These are phyloP conservation scores for Campylomormyrus numenius DNA, from an alignment of 2,113 vertebrate genomes.

Conservation along the genomic window DNA sequence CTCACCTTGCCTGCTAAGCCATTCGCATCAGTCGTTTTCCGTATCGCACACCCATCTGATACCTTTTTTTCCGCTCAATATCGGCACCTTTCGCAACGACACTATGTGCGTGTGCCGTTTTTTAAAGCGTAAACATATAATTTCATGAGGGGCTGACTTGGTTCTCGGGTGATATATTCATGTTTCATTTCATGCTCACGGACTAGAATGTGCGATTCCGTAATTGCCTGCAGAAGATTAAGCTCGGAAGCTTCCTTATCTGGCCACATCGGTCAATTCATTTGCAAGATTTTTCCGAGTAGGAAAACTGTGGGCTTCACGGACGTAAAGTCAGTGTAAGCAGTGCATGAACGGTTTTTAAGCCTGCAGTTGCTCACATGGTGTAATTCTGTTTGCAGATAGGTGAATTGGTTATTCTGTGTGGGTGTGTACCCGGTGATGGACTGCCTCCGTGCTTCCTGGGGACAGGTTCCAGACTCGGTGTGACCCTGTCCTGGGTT, in stretches of 20 bases:
- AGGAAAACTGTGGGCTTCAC: background rate
- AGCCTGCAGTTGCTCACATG: background rate
- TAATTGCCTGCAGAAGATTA: background rate
- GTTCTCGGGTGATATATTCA: background rate
- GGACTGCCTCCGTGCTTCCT: background rate
- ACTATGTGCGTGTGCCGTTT: background rate
- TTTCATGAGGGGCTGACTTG: background rate
- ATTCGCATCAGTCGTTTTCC: background rate
- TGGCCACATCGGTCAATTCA: background rate
- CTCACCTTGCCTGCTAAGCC: background rate
- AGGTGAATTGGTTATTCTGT: conserved; percentile 1
- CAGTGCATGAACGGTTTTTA: background rate
- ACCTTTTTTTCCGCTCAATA: background rate
- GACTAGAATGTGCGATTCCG: background rate
- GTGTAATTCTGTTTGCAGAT: background rate
- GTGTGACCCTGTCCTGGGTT: background rate
- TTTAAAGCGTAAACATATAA: conserved; percentile 9
- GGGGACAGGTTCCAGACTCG: background rate
- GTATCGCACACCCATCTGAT: background rate
- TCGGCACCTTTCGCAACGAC: background rate
- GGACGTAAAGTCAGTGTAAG: background rate
- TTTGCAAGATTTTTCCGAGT: background rate
- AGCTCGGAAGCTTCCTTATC: background rate
- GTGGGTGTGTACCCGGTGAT: background rate
- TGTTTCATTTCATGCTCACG: conserved; percentile 3